These are phyloP conservation scores for Heliocidaris tuberculata DNA, from an alignment of 35 echinoderm and acorn worm genomes.

Conservation along the genomic window DNA sequence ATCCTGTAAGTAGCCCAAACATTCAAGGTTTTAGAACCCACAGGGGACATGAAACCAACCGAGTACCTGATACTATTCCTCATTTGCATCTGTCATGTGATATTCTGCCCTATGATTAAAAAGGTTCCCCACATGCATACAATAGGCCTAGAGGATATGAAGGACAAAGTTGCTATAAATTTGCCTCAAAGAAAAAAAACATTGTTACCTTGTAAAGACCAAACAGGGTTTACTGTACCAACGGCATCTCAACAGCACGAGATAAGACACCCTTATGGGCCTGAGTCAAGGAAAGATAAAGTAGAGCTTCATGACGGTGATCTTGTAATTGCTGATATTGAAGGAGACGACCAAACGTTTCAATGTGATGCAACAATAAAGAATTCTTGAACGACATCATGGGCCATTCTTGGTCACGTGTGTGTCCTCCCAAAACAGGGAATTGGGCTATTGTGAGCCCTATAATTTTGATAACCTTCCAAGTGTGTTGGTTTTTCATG, in stretches of 20 bases:
- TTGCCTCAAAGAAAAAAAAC: background rate
- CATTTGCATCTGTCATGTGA: slow-evolving; percentile 94
- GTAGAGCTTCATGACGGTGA: background rate
- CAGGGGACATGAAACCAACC: background rate
- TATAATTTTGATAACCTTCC: too few species aligned
- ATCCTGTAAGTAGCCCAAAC: background rate
- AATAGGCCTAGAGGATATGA: background rate
- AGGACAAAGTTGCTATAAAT: background rate
- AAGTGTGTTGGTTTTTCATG: too few species aligned
- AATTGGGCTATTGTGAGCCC: too few species aligned
- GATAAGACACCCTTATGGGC: background rate
- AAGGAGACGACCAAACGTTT: background rate
- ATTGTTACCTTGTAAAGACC: background rate
- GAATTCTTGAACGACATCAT: background rate
- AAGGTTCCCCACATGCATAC: slow-evolving; percentile 36
- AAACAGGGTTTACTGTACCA: background rate
- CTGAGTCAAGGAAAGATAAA: background rate
- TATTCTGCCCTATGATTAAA: slow-evolving; percentile 77
- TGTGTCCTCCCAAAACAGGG: too few species aligned
- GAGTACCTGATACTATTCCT: slow-evolving; percentile 49
- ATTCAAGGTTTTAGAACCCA: background rate
- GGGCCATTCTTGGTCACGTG: too few species aligned
- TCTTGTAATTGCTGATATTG: background rate
- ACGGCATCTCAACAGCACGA: background rate
- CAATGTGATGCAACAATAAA: background rate